These are phyloP conservation scores for Leptoclinus maculatus DNA, from an alignment of 2,797 vertebrate species.

Conservation along the genomic window DNA sequence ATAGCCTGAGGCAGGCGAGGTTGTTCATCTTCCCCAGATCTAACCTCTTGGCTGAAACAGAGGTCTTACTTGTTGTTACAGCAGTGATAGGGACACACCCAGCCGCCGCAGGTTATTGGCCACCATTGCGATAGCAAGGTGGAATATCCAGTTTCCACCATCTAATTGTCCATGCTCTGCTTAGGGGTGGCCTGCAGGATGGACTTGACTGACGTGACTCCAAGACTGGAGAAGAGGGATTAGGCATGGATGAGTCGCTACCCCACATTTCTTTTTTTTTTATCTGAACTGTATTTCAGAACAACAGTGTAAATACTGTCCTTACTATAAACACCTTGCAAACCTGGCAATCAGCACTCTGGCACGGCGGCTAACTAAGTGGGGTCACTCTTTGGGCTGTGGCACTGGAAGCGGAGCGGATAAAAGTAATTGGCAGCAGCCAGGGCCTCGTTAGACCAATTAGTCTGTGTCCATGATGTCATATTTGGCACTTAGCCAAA, in stretches of 20 bases:
- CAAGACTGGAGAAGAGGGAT: neutral
- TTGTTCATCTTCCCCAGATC: neutral
- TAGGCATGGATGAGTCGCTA: neutral
- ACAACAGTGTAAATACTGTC: neutral
- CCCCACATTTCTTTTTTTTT: neutral
- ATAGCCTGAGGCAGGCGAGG: neutral
- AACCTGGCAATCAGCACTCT: neutral
- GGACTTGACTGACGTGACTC: neutral
- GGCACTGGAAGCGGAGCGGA: constrained; percentile 3
- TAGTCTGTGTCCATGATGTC: constrained; percentile 18
- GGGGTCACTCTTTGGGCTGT: constrained; percentile 4
- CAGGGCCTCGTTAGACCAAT: constrained; percentile 17
- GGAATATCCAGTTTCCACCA: constrained; percentile 13
- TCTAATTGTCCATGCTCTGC: neutral
- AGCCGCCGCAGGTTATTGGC: constrained; percentile 3
- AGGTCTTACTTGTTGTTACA: neutral
- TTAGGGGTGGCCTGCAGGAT: neutral
- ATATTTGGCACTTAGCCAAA: constrained; percentile 11
- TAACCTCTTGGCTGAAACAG: neutral
- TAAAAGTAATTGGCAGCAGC: constrained; percentile 7
- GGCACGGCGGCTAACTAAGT: neutral
- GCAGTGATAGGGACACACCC: constrained; percentile 3
- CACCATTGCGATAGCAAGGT: neutral
- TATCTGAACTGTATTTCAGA: neutral
- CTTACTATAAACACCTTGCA: neutral